These are phyloP conservation scores for Drosophila ananassae DNA, from an alignment of 1,140 invertebrate genomes.

Conservation along the genomic window DNA sequence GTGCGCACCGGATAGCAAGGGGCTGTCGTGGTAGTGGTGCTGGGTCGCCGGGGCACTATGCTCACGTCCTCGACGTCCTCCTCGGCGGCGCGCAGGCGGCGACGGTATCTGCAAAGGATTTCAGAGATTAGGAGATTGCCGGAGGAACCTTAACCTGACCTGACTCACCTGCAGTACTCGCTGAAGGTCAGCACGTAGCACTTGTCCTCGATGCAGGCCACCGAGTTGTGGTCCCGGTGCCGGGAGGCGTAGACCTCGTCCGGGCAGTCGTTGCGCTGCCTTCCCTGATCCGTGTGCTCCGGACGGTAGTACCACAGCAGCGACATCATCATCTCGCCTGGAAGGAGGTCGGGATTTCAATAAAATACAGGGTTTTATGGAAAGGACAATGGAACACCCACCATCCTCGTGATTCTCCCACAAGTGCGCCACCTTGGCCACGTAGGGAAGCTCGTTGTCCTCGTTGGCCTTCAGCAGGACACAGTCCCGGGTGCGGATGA, in stretches of 20 bases:
- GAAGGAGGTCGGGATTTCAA: constrained; percentile 26
- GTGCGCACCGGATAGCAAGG: constrained; percentile 84
- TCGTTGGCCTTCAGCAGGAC: constrained; percentile 93
- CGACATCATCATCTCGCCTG: constrained; percentile 98
- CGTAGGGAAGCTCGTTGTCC: constrained; percentile 94
- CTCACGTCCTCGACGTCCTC: constrained; percentile 84
- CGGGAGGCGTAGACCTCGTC: constrained; percentile 98
- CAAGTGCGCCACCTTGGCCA: constrained; percentile 95
- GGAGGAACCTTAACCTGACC: neutral
- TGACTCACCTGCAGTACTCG: constrained; percentile 95
- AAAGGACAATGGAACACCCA: constrained; percentile 75
- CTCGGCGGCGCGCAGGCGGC: constrained; percentile 85
- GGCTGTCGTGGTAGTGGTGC: constrained; percentile 4
- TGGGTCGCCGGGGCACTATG: constrained; percentile 64
- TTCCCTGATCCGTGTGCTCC: constrained; percentile 96
- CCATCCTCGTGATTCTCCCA: constrained; percentile 98
- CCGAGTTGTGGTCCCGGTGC: constrained; percentile 96
- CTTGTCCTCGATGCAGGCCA: constrained; percentile 99
- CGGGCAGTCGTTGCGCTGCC: constrained; percentile 90
- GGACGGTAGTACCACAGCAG: constrained; percentile 98
- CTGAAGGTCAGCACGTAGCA: constrained; percentile 98
- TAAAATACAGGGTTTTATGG: neutral
- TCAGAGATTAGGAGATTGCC: neutral
- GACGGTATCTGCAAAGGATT: constrained; percentile 84
- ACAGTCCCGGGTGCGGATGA: constrained; percentile 94